Evolutionary conservation across 2,113 vertebrate species (phyloP).

Genomic region (Riparia riparia): DNA sequence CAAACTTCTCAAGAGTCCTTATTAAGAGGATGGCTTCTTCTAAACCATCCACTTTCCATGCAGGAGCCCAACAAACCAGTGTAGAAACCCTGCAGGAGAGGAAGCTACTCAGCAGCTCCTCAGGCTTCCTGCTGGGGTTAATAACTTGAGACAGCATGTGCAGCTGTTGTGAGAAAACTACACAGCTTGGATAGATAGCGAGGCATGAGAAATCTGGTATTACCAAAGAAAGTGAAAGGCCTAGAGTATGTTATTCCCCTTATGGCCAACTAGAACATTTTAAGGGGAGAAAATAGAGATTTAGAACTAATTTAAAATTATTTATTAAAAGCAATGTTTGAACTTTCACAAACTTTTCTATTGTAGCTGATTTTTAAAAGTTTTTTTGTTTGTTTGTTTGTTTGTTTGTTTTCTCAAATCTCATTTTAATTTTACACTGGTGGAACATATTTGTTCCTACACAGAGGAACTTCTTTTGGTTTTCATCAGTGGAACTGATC

Average conservation of each 20-base stretch:
- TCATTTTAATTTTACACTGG: background rate
- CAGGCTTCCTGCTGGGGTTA: conserved; percentile 4
- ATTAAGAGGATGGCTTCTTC: background rate
- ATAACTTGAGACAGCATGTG: conserved; percentile 10
- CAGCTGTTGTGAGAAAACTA: background rate
- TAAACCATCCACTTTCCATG: background rate
- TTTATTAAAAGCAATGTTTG: background rate
- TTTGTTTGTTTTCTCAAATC: background rate
- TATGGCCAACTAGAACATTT: background rate
- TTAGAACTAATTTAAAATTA: background rate
- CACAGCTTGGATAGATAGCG: background rate
- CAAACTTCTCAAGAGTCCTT: background rate
- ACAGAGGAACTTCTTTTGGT: background rate
- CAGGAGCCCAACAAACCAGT: background rate
- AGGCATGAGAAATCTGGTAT: conserved; percentile 1
- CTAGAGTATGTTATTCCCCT: background rate
- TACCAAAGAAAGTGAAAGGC: background rate
- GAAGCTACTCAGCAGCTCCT: background rate
- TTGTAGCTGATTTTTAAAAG: background rate
- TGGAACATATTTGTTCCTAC: background rate
- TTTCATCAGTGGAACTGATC: background rate
- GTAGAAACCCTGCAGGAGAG: background rate
- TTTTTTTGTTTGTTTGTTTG: too few relatives aligned
- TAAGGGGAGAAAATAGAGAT: background rate
- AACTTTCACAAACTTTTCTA: background rate